Conservation (phyloP, 2,888 invertebrate species). For the Linnaemya tessellans region DNA sequence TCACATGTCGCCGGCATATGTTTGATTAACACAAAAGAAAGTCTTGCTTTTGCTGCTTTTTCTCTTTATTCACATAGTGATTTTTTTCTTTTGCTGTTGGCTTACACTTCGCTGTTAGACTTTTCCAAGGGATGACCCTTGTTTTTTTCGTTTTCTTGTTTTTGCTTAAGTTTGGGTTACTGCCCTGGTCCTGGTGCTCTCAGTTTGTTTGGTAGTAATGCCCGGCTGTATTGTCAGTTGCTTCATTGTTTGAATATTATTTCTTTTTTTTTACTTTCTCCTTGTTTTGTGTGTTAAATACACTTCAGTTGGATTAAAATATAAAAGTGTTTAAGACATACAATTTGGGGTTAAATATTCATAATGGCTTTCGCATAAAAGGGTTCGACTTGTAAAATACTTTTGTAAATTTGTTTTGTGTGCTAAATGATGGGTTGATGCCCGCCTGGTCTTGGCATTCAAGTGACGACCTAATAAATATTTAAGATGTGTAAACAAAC, state of each 20-base stretch:
- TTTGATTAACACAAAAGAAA: constrained; percentile 58
- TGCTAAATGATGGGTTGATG: constrained; percentile 26
- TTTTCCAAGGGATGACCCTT: constrained; percentile 67
- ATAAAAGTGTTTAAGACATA: constrained; percentile 69
- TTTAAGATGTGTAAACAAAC: constrained; percentile 61
- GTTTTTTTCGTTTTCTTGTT: constrained; percentile 14
- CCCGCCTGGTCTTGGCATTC: constrained; percentile 61
- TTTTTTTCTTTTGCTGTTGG: not conserved
- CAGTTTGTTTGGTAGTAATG: constrained; percentile 33
- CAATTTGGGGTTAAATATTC: constrained; percentile 71
- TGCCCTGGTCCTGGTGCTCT: constrained; percentile 47
- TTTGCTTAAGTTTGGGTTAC: constrained; percentile 50
- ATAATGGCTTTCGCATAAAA: constrained; percentile 55
- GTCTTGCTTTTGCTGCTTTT: constrained; percentile 29
- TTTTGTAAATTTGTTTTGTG: constrained; percentile 44
- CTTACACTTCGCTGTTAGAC: not conserved
- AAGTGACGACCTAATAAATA: constrained; percentile 65
- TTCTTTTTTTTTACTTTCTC: constrained; percentile 9
- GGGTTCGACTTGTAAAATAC: constrained; percentile 64
- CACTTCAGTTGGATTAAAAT: constrained; percentile 71
- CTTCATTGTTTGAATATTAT: constrained; percentile 10
- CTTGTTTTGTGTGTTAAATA: constrained; percentile 68
- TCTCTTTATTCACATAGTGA: constrained; percentile 33
- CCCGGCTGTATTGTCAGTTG: constrained; percentile 31
- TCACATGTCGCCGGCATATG: constrained; percentile 69